Base-by-base conservation (phyloP, 2,888 invertebrate genomes). In the Crossocerus cetratus region DNA sequence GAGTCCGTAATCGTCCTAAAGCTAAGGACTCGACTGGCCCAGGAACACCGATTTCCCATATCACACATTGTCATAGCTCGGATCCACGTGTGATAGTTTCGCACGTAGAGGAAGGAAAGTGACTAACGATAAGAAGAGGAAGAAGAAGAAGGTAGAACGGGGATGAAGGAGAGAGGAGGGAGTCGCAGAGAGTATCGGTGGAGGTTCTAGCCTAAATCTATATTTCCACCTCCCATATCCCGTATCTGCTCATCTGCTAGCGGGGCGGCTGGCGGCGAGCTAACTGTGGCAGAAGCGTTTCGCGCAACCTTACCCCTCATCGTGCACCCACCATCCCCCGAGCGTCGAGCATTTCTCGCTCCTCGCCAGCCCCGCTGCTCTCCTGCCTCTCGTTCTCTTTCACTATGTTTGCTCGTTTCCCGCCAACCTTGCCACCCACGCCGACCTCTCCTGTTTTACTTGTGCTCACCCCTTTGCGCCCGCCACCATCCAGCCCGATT, bases 211-310 rank as follows among this genome's bases (percentile, higher is more conserved):
- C 87, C 87, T 87, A 88, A 88, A 88, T 88, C 89, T 88, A 88
- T 88, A 88, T 87, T 87, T 87, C 87, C 81, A 83, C 77, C 78
- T 77, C 75, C 83, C 83, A 83, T 86, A 85, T 86, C 81, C 86
- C 83, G 84, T 88, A 87, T 88, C 87, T 87, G 87, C 86, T 88
- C 87, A 89, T 88, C 88, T 87, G 86, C 82, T 85, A 78, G 84
- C 86, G 16, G 49, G 49, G 49, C 16, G 49, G n/a, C 49, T 11
- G 32, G 5, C 32, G 84, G 75, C 77, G 75, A 77, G 73, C 69
- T 80, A 76, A 78, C 75, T 75, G 67, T 77, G 72, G 77, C 74
- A 66, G 77, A 77, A 81, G 66, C 79, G 77, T 77, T 82, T 77
- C 80, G 76, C 75, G 66, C 80, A 68, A 76, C 77, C 79, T 72